Base-by-base conservation (phyloP, 2,113 vertebrate species). In the Progne subis region DNA sequence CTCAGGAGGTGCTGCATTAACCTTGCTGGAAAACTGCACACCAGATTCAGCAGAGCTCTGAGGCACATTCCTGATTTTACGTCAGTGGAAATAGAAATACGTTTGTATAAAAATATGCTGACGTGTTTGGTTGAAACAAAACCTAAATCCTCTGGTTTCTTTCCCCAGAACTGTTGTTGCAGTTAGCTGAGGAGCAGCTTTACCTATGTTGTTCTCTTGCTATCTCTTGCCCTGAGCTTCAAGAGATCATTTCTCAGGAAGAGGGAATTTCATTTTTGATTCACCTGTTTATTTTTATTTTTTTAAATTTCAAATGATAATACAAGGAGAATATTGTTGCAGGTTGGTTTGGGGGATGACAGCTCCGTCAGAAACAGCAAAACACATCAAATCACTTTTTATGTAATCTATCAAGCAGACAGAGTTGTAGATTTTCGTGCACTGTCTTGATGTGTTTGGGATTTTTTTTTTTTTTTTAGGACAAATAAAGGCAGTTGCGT, bases 181-280 rank as follows among this genome's bases (percentile, higher is more conserved):
- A 32, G 15, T 67, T 43, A 46, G n/a, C 32, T 67, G 52, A 80
- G 29, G 32, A 86, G 41, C 37, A 79, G 44, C 49, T 71, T 92
- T 53, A 71, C 19, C 44, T 31, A 0, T 0, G 0, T 37, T 69
- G 25, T 16, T 87, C 14, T 86, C 3, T 15, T 49, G 39, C 4
- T 67, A 12, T 65, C 25, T 78, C 37, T 59, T 5, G 0, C 46
- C 11, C 43, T 84, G n/a, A 84, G 67, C 34, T 61, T 57, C 23
- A 72, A 77, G 44, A 69, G 9, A 50, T 37, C 21, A 29, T 12
- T 83, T 88, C 56, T 59, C 23, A 65, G 11, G 9, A 32, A 64
- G 29, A 47, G 4, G 7, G 14, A n/a, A 94, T 59, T 89, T 90
- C 4, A 24, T 31, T 85, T 92, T 61, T 57, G 29, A 18, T 74